Evolutionary conservation across 2,888 invertebrate species (phyloP), one percentile per base, ranked within the genome.

Genomic region (Minunthozetes semirufus): DNA sequence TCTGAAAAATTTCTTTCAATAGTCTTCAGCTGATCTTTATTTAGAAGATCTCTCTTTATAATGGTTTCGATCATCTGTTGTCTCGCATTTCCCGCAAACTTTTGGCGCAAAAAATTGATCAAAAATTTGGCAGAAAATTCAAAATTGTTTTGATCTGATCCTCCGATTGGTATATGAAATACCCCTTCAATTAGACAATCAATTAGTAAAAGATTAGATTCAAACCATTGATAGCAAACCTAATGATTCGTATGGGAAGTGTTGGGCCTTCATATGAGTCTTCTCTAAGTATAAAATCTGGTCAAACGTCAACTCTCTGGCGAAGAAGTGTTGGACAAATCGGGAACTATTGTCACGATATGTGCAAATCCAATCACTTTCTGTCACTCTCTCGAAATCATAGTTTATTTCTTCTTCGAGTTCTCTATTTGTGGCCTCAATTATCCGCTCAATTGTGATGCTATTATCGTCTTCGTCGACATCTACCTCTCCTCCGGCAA

Each of bases 81-180:
- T 63, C 19, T 63, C 13, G 63, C 63, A 38, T 63, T 63, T 33
- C 63, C 63, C 27, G 63, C 63, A 33, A 63, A 63, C 5, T 15
- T 22, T 33, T 63, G 63, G n/a, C 63, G 33, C 33, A 63, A 63
- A 63, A 63, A 63, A 27, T 63, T 63, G n/a, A 82, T 92, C 91
- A 85, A 76, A 82, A 83, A 19, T 22, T 27, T 56, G 59, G 11
- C 13, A 5, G 50, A 50, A 22, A 48, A 9, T 17, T 22, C 17
- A 15, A 17, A 19, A 19, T 2, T 11, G 25, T 25, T 19, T 22
- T 50, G 9, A 22, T 17, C 48, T 11, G 25, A 42, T 13, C 38
- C 63, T 1, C 63, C 63, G 38, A 63, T 63, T 3, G 63, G 63
- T 2, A 63, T 19, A 29, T 27, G 63, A 63, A 63, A 63, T 63